A percentile compares a stretch with the other conserved stretches of the same genome.
phyloP scores from a whole-genome alignment of 2,113 vertebrate species.

The Tupaia tana region DNA sequence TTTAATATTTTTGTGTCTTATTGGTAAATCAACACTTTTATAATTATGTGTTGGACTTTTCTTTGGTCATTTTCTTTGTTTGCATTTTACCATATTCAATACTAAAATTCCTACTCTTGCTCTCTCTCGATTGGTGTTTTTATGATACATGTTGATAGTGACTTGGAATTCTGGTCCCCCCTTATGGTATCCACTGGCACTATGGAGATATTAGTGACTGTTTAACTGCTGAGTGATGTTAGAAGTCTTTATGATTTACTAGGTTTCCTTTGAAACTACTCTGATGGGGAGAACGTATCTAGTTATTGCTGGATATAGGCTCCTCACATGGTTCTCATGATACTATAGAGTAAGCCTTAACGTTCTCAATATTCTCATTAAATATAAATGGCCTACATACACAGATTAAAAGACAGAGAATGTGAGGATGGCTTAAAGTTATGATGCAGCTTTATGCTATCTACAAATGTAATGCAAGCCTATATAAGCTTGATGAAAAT shows the following conservation, averaged over 20 bases:
- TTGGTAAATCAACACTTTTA: neutral
- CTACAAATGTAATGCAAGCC: neutral
- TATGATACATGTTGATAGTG: neutral
- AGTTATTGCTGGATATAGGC: neutral
- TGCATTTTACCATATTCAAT: neutral
- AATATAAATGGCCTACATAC: neutral
- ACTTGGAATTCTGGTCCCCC: neutral
- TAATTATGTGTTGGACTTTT: neutral
- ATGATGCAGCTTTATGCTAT: neutral
- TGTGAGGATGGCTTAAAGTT: neutral
- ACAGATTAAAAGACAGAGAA: neutral
- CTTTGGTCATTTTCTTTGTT: neutral
- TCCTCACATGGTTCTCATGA: neutral
- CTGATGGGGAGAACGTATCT: accelerated
- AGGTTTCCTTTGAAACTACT: neutral
- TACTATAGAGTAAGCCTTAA: neutral
- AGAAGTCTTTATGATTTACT: neutral
- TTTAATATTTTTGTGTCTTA: neutral
- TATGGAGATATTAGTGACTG: accelerated
- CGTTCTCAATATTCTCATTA: neutral
- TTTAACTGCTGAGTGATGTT: neutral
- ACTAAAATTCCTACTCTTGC: neutral
- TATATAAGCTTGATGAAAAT: neutral
- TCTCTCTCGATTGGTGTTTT: neutral
- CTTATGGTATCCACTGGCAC: neutral